These are phyloP conservation scores for Crotalus horridus DNA, from an alignment of 2,113 vertebrate genomes.

Conservation along the genomic window DNA sequence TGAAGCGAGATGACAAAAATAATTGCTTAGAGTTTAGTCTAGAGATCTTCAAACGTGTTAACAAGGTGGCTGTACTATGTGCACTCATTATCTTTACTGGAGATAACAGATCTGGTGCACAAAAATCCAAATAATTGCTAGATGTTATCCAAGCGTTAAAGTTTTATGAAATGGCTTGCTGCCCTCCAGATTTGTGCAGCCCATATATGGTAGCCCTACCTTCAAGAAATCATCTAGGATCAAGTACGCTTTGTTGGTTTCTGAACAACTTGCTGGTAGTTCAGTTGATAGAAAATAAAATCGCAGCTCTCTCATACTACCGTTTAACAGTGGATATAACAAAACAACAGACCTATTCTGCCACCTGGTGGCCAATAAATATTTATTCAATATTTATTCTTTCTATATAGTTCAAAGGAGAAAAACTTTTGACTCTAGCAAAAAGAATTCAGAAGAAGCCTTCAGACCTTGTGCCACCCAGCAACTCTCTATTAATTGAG, in stretches of 20 bases:
- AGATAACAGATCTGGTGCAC: background rate
- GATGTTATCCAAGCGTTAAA: background rate
- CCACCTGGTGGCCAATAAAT: slow-evolving; percentile 56
- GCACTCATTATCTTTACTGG: background rate
- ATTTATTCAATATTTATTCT: background rate
- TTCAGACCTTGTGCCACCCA: background rate
- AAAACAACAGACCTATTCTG: slow-evolving; percentile 52
- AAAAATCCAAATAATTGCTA: background rate
- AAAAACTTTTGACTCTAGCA: background rate
- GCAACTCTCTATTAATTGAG: background rate
- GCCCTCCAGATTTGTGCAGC: background rate
- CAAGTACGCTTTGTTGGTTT: background rate
- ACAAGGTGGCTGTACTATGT: background rate
- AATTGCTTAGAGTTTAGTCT: background rate
- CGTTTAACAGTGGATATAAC: background rate
- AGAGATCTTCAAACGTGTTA: background rate
- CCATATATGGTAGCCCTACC: background rate
- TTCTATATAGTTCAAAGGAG: rapidly evolving
- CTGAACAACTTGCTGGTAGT: background rate
- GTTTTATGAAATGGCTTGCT: background rate
- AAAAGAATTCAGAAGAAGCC: background rate
- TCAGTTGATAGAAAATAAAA: background rate
- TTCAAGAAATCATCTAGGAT: background rate
- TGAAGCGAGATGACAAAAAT: background rate
- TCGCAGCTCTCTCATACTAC: background rate